These are phyloP conservation scores for Chiloscyllium plagiosum DNA, from an alignment of 2,113 vertebrate species.

Conservation along the genomic window DNA sequence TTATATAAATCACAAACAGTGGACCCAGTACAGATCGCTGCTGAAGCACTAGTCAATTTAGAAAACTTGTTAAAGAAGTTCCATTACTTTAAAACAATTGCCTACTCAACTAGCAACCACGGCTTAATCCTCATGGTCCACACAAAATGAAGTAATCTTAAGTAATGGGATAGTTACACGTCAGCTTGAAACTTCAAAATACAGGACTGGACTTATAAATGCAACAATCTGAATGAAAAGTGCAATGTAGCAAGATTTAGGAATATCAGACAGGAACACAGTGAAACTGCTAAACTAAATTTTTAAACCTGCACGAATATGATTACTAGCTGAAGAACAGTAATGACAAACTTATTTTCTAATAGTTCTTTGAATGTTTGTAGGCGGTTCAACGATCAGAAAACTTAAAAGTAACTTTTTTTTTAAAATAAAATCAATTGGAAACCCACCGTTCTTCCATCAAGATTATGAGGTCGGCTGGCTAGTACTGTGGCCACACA, in stretches of 20 bases:
- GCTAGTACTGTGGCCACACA: constrained; percentile 95
- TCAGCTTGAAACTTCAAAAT: not conserved
- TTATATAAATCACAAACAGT: no score
- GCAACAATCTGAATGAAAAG: not conserved
- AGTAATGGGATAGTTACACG: not conserved
- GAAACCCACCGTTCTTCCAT: constrained; percentile 91
- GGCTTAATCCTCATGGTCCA: not conserved
- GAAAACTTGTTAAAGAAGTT: no score
- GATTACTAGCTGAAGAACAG: not conserved
- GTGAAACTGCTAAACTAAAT: not conserved
- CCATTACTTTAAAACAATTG: not conserved
- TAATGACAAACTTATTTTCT: not conserved
- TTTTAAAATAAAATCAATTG: not conserved
- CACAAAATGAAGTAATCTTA: not conserved
- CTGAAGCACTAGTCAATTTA: no score
- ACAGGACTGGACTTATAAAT: not conserved
- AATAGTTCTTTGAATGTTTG: no score
- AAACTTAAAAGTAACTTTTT: not conserved
- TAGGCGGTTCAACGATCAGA: not conserved
- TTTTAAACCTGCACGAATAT: not conserved
- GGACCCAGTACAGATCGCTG: no score
- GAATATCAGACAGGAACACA: not conserved
- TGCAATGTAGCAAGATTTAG: not conserved
- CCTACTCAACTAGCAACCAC: not conserved
- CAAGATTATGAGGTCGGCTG: constrained; percentile 92